phyloP scores from a whole-genome alignment of 2,888 invertebrate species.

The Melieria crassipennis region DNA sequence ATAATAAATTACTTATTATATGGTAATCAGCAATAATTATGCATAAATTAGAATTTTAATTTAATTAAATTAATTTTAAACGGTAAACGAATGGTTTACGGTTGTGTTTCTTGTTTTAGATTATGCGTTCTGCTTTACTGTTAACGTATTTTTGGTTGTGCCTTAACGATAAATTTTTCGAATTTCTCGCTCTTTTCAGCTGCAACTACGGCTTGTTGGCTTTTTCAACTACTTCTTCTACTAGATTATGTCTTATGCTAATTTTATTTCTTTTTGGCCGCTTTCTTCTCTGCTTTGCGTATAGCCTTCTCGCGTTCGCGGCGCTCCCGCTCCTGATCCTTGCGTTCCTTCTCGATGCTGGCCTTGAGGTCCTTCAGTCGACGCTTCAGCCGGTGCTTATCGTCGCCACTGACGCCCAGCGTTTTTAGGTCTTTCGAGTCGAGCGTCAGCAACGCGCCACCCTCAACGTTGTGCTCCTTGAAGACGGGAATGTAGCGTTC shows the following conservation, averaged over 20 bases:
- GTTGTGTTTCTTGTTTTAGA: background rate
- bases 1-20: slow-evolving; percentile 31
- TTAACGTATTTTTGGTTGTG: slow-evolving; percentile 20
- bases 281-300: slow-evolving; percentile 85
- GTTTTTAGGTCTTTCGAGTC: slow-evolving; percentile 93
- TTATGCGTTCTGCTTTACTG: slow-evolving; percentile 27
- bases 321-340: slow-evolving; percentile 84
- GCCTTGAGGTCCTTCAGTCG: slow-evolving; percentile 85
- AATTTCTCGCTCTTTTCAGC: slow-evolving; percentile 4
- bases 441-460: slow-evolving; percentile 82
- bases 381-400: slow-evolving; percentile 84
- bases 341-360: slow-evolving; percentile 76
- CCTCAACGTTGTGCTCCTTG: slow-evolving; percentile 88
- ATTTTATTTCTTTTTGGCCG: slow-evolving; percentile 73
- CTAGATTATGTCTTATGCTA: slow-evolving; percentile 43
- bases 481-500: slow-evolving; percentile 90
- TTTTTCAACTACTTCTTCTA: slow-evolving; percentile 31
- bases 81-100: background rate
- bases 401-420: slow-evolving; percentile 80
- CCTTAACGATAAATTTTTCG: background rate
- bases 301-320: slow-evolving; percentile 85
- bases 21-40: background rate
- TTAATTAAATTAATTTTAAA: slow-evolving; percentile 1
- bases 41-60: slow-evolving; percentile 37
- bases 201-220: slow-evolving; percentile 42